Evolutionary conservation across 2,797 vertebrate genomes (phyloP).

Genomic region (Apodemus agrarius): DNA sequence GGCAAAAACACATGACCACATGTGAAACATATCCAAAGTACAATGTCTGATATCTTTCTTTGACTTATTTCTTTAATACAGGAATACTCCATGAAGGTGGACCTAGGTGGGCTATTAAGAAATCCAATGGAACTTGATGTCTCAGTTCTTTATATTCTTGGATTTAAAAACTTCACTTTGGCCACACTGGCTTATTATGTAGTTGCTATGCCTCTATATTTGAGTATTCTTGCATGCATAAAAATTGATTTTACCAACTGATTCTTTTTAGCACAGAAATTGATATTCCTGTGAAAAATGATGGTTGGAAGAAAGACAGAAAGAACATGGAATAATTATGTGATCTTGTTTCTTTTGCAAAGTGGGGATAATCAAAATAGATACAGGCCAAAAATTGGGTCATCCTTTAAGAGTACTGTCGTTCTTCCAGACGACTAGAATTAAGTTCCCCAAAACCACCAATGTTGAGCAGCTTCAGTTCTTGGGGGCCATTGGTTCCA

Average conservation of each 20-base stretch:
- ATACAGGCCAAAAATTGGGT: neutral
- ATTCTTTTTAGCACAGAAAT: too few species aligned
- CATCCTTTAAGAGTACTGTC: neutral
- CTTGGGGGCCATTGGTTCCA: slow-evolving; percentile 18
- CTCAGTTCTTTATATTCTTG: neutral
- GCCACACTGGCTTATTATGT: neutral
- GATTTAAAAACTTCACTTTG: neutral
- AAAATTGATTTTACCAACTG: too few species aligned
- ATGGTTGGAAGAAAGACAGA: too few species aligned
- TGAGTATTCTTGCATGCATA: neutral
- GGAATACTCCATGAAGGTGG: neutral
- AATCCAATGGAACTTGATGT: neutral
- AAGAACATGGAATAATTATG: neutral
- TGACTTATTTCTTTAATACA: neutral
- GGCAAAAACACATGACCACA: too few species aligned
- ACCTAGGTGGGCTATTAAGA: too few species aligned
- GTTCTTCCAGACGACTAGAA: neutral
- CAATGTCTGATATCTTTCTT: neutral
- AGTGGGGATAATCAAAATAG: neutral
- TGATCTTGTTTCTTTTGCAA: neutral
- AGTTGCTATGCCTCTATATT: neutral
- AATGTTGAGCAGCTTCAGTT: neutral
- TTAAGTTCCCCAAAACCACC: neutral
- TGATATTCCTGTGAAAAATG: too few species aligned
- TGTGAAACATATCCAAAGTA: neutral